phyloP scores from a whole-genome alignment of 2,888 invertebrate species.

The Gastracanthus pulcherrimus region DNA sequence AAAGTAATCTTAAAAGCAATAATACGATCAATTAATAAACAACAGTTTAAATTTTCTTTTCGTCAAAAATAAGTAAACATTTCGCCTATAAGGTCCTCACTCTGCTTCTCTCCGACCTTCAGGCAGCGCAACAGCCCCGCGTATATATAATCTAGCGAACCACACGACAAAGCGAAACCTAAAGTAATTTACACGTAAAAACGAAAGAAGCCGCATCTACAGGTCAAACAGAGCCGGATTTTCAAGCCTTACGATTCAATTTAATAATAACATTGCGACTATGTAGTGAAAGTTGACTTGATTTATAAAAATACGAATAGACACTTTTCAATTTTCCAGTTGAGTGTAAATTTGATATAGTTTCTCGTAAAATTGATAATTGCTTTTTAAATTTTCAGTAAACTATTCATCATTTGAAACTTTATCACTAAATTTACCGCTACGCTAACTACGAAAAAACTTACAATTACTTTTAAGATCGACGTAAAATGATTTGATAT shows the following conservation, averaged over 20 bases:
- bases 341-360: not conserved
- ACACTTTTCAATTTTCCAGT: not conserved
- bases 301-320: not conserved
- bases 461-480: not conserved
- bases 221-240: not conserved
- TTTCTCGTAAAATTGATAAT: not conserved
- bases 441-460: not conserved
- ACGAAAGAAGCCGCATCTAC: not conserved
- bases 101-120: conserved; percentile 14
- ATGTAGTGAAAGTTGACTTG: conserved; percentile 11
- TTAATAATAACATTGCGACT: not conserved
- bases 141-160: conserved; percentile 17
- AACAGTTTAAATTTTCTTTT: conserved; percentile 38
- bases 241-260: not conserved
- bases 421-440: not conserved
- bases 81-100: conserved; percentile 29
- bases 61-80: conserved; percentile 49
- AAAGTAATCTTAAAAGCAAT: conserved; percentile 35
- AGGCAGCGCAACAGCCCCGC: conserved; percentile 5
- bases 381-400: not conserved
- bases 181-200: not conserved
- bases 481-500: not conserved
- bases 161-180: not conserved
- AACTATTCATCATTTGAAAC: not conserved
- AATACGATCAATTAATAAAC: conserved; percentile 31